Evolutionary conservation across 2,888 invertebrate genomes (phyloP).

Genomic region (Brenthis daphne): DNA sequence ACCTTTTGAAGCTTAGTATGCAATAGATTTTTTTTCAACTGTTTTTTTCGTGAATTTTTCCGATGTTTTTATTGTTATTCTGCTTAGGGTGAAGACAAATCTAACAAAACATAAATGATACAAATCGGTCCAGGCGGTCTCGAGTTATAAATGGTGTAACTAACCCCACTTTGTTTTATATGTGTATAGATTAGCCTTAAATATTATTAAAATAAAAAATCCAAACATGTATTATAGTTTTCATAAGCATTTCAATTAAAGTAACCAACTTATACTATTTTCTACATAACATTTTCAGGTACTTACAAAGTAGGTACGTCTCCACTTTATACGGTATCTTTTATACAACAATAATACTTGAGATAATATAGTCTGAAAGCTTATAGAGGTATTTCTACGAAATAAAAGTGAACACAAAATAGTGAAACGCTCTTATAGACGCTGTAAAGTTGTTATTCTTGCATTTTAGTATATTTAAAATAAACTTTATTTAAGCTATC

Average conservation of each 20-base stretch:
- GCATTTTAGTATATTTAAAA: constrained; percentile 19
- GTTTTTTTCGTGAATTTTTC: too few relatives aligned
- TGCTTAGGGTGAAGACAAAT: too few relatives aligned
- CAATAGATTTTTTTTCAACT: too few relatives aligned
- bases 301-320: constrained; percentile 1
- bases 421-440: constrained; percentile 20
- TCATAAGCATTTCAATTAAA: background rate
- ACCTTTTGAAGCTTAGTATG: too few relatives aligned
- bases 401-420: constrained; percentile 20
- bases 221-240: too few relatives aligned
- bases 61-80: too few relatives aligned
- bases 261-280: background rate
- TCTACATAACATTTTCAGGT: constrained; percentile 1
- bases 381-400: constrained; percentile 7
- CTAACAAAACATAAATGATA: too few relatives aligned
- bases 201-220: too few relatives aligned
- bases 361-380: constrained; percentile 16
- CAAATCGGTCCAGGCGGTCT: too few relatives aligned
- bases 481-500: constrained; percentile 8
- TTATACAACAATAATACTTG: constrained; percentile 21
- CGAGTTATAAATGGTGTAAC: too few relatives aligned
- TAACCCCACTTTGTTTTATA: too few relatives aligned
- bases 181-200: too few relatives aligned
- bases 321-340: constrained; percentile 13
- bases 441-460: constrained; percentile 19